Base-by-base conservation (phyloP, 2,888 invertebrate genomes). In the Brachypalpus laphriformis region DNA sequence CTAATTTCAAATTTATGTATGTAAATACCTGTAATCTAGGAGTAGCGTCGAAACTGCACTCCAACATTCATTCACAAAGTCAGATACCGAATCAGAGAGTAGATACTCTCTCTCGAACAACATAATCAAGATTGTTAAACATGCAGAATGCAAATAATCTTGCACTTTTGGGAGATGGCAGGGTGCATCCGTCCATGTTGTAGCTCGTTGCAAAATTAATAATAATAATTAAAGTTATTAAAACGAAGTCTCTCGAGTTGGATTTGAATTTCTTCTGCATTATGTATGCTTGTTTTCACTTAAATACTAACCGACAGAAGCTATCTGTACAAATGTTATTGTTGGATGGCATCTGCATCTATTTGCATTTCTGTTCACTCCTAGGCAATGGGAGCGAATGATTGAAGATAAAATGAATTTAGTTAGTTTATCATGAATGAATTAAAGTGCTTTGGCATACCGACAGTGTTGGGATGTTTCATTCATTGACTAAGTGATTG, bases 81-180 rank as follows among this genome's bases (percentile, higher is more conserved):
- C 37, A 37, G 37, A 37, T 37, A 22, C 40, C 25, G 6, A 40
- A 3, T 9, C 45, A 20, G 11, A 56, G 6, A 37, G 28, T 6
- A 45, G 8, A 31, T 16, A 7, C 9, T 25, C 9, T 28, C 34
- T 25, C 9, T 18, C 31, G 3, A 4, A 66, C 40, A n/a, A 22
- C 11, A 11, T 9, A 74, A 61, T 74, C 42, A 42, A 14, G 20
- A 18, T 31, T 18, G 63, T 54, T 74, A 51, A 51, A 40, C 72
- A 61, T 72, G 59, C 61, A 37, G 5, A 59, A 51, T 61, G 57
- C 59, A 71, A 71, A 71, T 71, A 57, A 37, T 59, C 25, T n/a
- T n/a, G 16, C 20, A 9, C 14, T 20, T 56, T 45, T 31, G 11
- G 28, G n/a, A 2, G 22, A 20, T 9, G 9, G 28, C 20, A 3